Evolutionary conservation across 2,113 vertebrate species (phyloP).

Genomic region (Camarhynchus parvulus): DNA sequence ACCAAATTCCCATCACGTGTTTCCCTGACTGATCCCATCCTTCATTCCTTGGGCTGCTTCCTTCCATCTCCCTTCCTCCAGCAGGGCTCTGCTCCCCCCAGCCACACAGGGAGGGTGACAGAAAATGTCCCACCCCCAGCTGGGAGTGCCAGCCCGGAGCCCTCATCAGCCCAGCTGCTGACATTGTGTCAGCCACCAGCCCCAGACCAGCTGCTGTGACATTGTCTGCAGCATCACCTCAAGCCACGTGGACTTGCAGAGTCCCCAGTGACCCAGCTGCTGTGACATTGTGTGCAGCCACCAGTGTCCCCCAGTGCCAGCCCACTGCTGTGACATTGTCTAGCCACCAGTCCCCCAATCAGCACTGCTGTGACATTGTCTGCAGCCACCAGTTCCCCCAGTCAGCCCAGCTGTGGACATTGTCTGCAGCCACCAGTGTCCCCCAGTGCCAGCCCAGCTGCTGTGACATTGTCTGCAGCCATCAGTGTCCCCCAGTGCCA

Average conservation of each 20-base stretch:
- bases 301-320: accelerated
- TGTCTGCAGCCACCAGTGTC: too few species aligned
- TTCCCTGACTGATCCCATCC: neutral
- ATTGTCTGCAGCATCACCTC: too few species aligned
- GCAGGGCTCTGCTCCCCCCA: neutral
- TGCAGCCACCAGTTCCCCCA: too few species aligned
- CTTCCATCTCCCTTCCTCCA: neutral
- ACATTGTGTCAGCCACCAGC: too few species aligned
- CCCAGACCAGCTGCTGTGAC: neutral
- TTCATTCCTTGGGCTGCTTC: neutral
- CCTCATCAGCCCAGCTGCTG: neutral
- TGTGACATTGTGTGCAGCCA: too few species aligned
- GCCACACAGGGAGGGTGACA: neutral
- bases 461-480: too few species aligned
- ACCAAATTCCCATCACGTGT: too few species aligned
- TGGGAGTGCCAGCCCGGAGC: accelerated
- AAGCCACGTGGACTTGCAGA: too few species aligned
- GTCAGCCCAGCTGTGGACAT: too few species aligned
- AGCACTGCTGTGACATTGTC: too few species aligned
- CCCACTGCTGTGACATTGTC: neutral
- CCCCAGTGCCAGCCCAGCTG: accelerated
- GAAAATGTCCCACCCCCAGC: accelerated
- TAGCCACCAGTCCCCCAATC: too few species aligned
- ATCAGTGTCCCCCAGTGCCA: accelerated
- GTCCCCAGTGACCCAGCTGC: too few species aligned